phyloP scores from a whole-genome alignment of 2,888 invertebrate species.

The Rhagonycha lutea region DNA sequence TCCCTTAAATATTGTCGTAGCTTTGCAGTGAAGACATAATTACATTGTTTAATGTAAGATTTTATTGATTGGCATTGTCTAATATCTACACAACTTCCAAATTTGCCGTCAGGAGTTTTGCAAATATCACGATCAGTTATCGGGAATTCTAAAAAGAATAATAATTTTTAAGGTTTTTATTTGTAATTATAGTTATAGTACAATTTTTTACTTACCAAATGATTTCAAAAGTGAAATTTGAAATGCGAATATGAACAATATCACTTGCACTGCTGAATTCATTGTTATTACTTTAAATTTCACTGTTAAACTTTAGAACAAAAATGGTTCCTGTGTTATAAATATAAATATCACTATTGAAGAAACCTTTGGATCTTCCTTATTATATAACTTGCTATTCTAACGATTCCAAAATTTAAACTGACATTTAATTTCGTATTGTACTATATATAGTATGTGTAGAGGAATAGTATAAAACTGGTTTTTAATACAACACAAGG shows the following conservation, averaged over 20 bases:
- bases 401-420: too few relatives aligned
- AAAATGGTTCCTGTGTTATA: too few relatives aligned
- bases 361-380: too few relatives aligned
- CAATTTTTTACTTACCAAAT: not conserved
- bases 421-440: too few relatives aligned
- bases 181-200: not conserved
- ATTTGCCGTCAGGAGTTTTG: slow-evolving; percentile 43
- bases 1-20: not conserved
- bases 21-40: not conserved
- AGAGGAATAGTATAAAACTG: too few relatives aligned
- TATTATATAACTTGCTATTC: too few relatives aligned
- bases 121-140: slow-evolving; percentile 36
- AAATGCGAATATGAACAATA: not conserved
- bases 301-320: too few relatives aligned
- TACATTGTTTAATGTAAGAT: not conserved
- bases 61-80: slow-evolving; percentile 35
- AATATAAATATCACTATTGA: too few relatives aligned
- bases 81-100: slow-evolving; percentile 51
- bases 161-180: not conserved
- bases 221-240: not conserved
- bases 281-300: not conserved
- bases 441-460: too few relatives aligned
- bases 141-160: not conserved
- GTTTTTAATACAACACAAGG: too few relatives aligned
- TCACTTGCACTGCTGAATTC: not conserved